Percentiles rank a stretch among this genome's conserved stretches.
These are phyloP conservation scores for Martes martes DNA, from an alignment of 2,113 vertebrate genomes.

Conservation along the genomic window DNA sequence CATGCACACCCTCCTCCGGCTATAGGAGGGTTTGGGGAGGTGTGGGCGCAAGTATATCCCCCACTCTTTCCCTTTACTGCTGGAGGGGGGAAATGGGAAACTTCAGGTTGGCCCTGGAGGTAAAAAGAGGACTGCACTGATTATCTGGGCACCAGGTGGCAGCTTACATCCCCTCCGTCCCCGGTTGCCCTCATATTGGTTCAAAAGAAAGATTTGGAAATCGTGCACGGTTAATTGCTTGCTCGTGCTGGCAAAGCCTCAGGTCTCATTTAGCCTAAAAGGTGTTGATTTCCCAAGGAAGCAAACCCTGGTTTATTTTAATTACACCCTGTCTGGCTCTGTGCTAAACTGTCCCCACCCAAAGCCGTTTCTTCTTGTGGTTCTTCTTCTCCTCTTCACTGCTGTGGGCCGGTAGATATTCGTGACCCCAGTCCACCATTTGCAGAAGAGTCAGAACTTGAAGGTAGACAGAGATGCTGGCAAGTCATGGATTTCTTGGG, in stretches of 20 bases:
- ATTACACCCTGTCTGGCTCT: not conserved
- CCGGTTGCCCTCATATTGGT: too few species aligned
- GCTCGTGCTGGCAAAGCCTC: not conserved
- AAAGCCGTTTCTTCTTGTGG: not conserved
- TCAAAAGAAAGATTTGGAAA: not conserved
- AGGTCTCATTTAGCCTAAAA: not conserved
- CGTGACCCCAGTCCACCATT: not conserved
- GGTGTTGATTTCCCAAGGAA: not conserved
- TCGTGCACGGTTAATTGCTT: not conserved
- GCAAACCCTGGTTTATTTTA: not conserved
- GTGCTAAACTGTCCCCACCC: not conserved
- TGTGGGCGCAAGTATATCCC: not conserved
- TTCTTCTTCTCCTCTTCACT: not conserved
- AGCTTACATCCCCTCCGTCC: accelerated
- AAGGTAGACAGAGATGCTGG: not conserved
- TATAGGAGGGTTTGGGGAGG: not conserved
- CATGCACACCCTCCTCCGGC: not conserved
- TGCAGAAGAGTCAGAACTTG: not conserved
- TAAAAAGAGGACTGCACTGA: not conserved
- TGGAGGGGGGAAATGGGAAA: not conserved
- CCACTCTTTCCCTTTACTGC: not conserved
- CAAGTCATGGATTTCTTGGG: not conserved
- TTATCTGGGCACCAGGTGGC: not conserved
- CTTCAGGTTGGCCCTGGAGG: not conserved
- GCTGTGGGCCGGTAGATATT: not conserved